phyloP scores from a whole-genome alignment of 2,797 vertebrate genomes.

The Enteromius argenteus region DNA sequence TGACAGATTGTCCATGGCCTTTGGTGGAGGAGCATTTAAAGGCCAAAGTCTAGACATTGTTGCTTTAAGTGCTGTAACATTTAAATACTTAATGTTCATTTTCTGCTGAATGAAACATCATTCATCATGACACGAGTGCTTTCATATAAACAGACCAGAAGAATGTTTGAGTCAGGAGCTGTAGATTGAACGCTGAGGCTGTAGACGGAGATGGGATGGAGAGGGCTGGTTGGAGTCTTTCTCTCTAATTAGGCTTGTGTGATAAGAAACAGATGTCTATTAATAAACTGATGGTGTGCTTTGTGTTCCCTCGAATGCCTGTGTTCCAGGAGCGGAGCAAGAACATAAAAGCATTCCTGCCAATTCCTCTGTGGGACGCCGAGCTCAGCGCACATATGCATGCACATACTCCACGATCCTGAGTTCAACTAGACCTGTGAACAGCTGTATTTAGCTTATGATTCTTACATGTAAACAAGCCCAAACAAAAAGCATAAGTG shows the following conservation, averaged over 20 bases:
- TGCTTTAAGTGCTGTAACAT: neutral
- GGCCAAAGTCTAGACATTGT: slow-evolving; percentile 5
- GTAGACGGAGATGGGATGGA: slow-evolving; percentile 16
- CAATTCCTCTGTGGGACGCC: slow-evolving; percentile 25
- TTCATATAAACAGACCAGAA: slow-evolving; percentile 12
- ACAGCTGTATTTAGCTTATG: slow-evolving; percentile 20
- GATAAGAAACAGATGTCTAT: slow-evolving; percentile 78
- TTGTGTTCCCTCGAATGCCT: slow-evolving; percentile 73
- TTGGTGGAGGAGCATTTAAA: neutral
- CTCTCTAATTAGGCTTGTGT: slow-evolving; percentile 74
- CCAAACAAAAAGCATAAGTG: slow-evolving; percentile 12
- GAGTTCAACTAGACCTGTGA: slow-evolving; percentile 45
- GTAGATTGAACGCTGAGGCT: slow-evolving; percentile 4
- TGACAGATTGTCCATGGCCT: slow-evolving; percentile 1
- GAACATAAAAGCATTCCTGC: slow-evolving; percentile 74
- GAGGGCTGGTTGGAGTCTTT: slow-evolving; percentile 22
- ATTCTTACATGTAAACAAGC: slow-evolving; percentile 55
- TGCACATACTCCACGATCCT: slow-evolving; percentile 56
- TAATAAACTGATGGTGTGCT: slow-evolving; percentile 76
- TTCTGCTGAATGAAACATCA: neutral
- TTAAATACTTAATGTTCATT: neutral
- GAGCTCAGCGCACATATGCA: slow-evolving; percentile 48
- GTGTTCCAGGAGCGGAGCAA: slow-evolving; percentile 64
- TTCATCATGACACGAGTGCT: neutral
- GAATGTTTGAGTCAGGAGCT: neutral